phyloP scores from a whole-genome alignment of 2,888 invertebrate species.

The Cartodere bifasciata region DNA sequence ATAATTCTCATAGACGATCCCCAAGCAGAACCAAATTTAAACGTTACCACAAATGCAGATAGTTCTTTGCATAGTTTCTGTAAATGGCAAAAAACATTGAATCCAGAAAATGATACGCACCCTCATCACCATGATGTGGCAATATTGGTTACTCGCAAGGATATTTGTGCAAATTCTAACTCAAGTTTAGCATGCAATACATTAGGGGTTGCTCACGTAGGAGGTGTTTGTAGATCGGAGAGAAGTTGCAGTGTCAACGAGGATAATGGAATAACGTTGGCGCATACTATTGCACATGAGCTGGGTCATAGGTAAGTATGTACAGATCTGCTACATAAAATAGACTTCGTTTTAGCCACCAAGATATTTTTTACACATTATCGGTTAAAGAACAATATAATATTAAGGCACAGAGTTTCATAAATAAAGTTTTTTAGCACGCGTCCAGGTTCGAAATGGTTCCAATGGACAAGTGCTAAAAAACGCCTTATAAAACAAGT shows the following conservation, averaged over 20 bases:
- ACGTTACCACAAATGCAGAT: slow-evolving; percentile 72
- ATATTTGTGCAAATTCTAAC: slow-evolving; percentile 55
- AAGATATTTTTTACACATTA: too few species aligned
- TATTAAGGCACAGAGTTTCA: too few species aligned
- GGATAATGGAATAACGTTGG: slow-evolving; percentile 78
- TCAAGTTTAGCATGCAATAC: slow-evolving; percentile 46
- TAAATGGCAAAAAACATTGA: slow-evolving; percentile 64
- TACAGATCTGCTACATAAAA: too few species aligned
- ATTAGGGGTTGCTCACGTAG: slow-evolving; percentile 78
- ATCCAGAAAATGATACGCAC: slow-evolving; percentile 63
- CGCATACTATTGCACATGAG: slow-evolving; percentile 84
- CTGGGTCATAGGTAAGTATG: slow-evolving; percentile 78
- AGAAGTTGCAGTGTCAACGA: slow-evolving; percentile 83
- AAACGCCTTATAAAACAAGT: too few species aligned
- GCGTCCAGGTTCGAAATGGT: too few species aligned
- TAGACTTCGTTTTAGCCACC: too few species aligned
- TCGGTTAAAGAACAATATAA: too few species aligned
- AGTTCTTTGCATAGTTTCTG: slow-evolving; percentile 75
- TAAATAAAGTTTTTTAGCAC: too few species aligned
- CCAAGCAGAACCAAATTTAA: slow-evolving; percentile 44
- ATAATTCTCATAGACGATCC: slow-evolving; percentile 64
- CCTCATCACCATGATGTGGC: slow-evolving; percentile 87
- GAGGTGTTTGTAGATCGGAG: slow-evolving; percentile 76
- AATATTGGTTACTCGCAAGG: slow-evolving; percentile 68
- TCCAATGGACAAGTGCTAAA: too few species aligned